Evolutionary conservation across 2,113 vertebrate genomes (phyloP).

Genomic region (Dipodomys stephensi): DNA sequence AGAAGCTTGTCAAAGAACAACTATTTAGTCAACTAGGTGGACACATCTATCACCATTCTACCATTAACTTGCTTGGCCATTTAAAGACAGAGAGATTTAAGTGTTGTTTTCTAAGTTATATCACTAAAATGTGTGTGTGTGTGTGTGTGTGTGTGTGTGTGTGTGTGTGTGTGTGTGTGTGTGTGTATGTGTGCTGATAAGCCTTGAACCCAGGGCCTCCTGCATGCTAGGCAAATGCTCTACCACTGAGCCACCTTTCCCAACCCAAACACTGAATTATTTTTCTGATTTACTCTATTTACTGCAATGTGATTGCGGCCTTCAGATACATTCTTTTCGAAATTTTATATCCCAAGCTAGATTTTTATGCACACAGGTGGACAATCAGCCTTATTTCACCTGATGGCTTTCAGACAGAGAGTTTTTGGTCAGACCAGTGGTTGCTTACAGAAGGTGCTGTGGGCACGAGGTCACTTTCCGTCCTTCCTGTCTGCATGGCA

Average conservation of each 20-base stretch:
- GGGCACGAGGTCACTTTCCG: constrained; percentile 92
- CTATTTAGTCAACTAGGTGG: not conserved
- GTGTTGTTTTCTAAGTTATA: not conserved
- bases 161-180: not conserved
- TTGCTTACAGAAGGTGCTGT: constrained; percentile 93
- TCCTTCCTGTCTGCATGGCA: constrained; percentile 94
- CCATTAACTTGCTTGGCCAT: not conserved
- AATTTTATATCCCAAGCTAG: constrained; percentile 21
- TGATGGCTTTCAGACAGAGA: not conserved
- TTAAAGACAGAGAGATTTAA: not conserved
- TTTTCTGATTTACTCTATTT: not conserved
- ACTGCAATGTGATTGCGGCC: not conserved
- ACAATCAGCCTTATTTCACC: not conserved
- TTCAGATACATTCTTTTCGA: not conserved
- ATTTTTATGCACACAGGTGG: not conserved
- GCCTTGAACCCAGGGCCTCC: not conserved
- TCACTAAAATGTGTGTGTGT: not conserved
- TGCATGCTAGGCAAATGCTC: not conserved
- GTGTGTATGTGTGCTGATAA: too few relatives aligned
- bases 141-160: not conserved
- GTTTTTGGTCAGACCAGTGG: fast-evolving
- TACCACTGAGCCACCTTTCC: not conserved
- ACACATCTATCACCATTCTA: not conserved
- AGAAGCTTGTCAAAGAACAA: not conserved
- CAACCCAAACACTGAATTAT: not conserved